Conservation (phyloP, 92 coral and sea anemone genomes). For the Phenganax marumi region DNA sequence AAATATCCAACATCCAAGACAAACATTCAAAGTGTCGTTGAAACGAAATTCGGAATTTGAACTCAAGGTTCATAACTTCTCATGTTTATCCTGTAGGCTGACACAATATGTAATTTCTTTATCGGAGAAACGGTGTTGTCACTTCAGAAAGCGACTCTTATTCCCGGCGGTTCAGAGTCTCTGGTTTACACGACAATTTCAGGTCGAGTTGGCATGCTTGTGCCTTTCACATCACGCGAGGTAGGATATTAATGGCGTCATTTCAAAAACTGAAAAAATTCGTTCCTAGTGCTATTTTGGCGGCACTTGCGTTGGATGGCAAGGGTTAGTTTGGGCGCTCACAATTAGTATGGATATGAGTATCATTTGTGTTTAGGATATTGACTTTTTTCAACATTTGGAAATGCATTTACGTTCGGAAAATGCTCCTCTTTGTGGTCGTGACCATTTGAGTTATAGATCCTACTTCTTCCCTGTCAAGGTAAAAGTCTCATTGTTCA, state of each 20-base stretch:
- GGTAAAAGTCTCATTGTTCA: constrained; percentile 42
- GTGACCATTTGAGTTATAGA: constrained; percentile 90
- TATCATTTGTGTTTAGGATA: constrained; percentile 63
- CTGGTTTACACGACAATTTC: constrained; percentile 92
- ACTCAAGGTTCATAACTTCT: neutral
- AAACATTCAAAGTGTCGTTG: too few species aligned
- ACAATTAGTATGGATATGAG: too few species aligned
- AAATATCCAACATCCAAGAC: too few species aligned
- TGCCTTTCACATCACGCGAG: constrained; percentile 96
- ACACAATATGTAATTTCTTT: constrained; percentile 80
- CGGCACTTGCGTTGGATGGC: too few species aligned
- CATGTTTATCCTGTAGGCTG: constrained; percentile 59
- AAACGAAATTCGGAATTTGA: too few species aligned
- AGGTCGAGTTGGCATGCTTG: constrained; percentile 97
- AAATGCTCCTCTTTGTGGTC: constrained; percentile 93
- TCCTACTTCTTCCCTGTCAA: constrained; percentile 97
- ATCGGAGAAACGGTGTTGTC: constrained; percentile 98
- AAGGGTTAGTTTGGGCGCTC: too few species aligned
- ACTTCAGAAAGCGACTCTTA: constrained; percentile 94
- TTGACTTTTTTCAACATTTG: constrained; percentile 96
- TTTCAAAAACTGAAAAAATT: neutral
- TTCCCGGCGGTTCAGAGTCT: constrained; percentile 99
- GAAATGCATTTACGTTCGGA: constrained; percentile 98
- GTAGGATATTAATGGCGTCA: constrained; percentile 37
- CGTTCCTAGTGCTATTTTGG: neutral